Evolutionary conservation across 1,140 invertebrate genomes (phyloP).

Genomic region (Tetramorium simillimum): DNA sequence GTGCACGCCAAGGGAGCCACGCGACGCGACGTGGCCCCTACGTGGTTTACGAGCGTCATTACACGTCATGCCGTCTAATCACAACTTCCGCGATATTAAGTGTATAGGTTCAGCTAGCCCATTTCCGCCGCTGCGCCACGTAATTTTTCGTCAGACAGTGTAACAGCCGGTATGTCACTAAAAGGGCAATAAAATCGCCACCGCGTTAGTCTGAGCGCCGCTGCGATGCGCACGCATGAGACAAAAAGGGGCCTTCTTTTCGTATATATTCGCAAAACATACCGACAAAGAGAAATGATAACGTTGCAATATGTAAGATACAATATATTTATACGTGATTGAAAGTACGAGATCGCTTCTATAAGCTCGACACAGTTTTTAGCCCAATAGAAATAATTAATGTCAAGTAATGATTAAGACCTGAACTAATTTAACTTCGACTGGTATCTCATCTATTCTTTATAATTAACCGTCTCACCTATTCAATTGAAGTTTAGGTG

Average conservation of each 20-base stretch:
- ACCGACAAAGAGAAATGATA: background rate
- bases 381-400: background rate
- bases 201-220: background rate
- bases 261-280: background rate
- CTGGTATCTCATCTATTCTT: background rate
- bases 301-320: background rate
- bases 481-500: background rate
- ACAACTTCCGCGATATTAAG: constrained; percentile 68
- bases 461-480: background rate
- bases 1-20: background rate
- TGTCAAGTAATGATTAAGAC: background rate
- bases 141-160: constrained; percentile 48
- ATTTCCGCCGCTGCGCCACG: constrained; percentile 24
- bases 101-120: constrained; percentile 49
- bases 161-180: constrained; percentile 52
- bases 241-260: constrained; percentile 32
- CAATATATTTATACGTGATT: background rate
- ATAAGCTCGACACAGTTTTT: too few relatives aligned
- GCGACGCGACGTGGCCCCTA: constrained; percentile 39
- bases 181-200: constrained; percentile 66
- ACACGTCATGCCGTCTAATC: constrained; percentile 67
- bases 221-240: background rate
- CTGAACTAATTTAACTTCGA: background rate
- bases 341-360: background rate
- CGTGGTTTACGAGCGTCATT: constrained; percentile 69